Evolutionary conservation across 53 echinoderm and acorn worm species (phyloP).

Genomic region (Arbacia lixula): DNA sequence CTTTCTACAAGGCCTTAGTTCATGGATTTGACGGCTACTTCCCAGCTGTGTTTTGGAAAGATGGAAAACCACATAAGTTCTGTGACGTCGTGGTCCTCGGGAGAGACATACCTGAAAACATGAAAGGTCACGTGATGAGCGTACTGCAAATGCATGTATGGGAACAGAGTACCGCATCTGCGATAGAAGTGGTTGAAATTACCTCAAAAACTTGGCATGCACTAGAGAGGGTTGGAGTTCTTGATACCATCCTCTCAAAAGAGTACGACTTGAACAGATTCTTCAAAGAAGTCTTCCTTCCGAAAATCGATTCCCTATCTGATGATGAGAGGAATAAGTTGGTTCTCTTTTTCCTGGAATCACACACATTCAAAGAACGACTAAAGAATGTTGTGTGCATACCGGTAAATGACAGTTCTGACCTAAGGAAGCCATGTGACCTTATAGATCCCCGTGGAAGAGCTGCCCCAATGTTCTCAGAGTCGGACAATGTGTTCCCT

Average conservation of each 20-base stretch:
- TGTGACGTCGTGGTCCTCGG: constrained; percentile 16
- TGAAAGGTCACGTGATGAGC: neutral
- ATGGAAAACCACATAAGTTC: neutral
- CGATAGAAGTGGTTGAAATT: constrained; percentile 17
- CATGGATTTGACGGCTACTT: neutral
- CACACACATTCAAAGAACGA: neutral
- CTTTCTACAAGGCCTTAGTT: constrained; percentile 45
- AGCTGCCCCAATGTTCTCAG: constrained; percentile 22
- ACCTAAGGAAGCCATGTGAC: neutral
- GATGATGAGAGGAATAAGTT: neutral
- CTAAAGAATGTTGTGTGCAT: constrained; percentile 42
- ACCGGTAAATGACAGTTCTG: neutral
- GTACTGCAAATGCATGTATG: constrained; percentile 7
- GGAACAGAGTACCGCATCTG: neutral
- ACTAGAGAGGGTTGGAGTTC: neutral
- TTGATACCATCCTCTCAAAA: neutral
- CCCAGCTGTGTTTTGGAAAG: constrained; percentile 44
- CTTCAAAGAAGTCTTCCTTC: constrained; percentile 42
- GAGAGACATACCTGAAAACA: neutral
- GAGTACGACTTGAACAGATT: constrained; percentile 35
- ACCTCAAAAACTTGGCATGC: constrained; percentile 4
- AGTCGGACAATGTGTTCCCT: constrained; percentile 8
- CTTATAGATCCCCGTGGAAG: neutral
- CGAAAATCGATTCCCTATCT: neutral
- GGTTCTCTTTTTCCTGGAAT: constrained; percentile 33